Evolutionary conservation across 2,113 vertebrate species (phyloP).

Genomic region (Xenus cinereus): DNA sequence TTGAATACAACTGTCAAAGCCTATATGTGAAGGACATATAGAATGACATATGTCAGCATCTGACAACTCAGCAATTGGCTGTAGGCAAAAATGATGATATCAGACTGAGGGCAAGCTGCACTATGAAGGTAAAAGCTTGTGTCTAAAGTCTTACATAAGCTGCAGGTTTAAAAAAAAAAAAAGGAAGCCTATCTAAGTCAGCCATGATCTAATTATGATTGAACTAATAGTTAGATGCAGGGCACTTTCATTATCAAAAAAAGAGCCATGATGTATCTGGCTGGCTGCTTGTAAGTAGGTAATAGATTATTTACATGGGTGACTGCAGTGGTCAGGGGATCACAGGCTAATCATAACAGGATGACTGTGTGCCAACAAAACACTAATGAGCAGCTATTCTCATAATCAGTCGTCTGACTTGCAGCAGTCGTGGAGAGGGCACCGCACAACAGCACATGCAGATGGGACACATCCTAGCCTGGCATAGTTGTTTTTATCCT

Average conservation of each 20-base stretch:
- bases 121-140: background rate
- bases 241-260: background rate
- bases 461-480: background rate
- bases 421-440: background rate
- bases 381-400: background rate
- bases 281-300: background rate
- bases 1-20: background rate
- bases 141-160: background rate
- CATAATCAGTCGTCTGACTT: background rate
- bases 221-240: background rate
- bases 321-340: background rate
- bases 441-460: background rate
- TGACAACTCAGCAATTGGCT: background rate
- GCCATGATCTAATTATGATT: background rate
- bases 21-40: background rate
- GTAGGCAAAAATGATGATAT: background rate
- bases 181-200: background rate
- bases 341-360: background rate
- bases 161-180: background rate
- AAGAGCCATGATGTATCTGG: background rate
- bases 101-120: background rate
- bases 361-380: background rate
- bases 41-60: background rate
- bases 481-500: background rate
- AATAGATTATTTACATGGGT: slow-evolving; percentile 19